Conservation (phyloP, 2,888 invertebrate genomes). For the Zaprionus obscuricornis region DNA sequence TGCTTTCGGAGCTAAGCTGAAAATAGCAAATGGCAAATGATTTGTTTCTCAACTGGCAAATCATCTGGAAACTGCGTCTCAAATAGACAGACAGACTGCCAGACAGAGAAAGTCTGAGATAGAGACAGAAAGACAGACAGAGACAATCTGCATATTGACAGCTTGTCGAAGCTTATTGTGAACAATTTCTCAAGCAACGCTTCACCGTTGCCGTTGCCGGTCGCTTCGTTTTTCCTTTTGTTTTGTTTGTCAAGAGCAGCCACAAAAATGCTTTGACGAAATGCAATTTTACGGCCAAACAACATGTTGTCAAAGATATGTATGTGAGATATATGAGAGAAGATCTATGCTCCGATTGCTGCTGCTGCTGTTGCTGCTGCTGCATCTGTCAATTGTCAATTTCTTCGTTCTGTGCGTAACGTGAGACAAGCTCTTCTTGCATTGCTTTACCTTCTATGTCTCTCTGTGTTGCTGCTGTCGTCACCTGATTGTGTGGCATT, state of each 20-base stretch:
- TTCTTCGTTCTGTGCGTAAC: too few relatives aligned
- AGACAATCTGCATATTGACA: conserved; percentile 78
- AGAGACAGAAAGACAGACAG: too few relatives aligned
- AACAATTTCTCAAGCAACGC: conserved; percentile 50
- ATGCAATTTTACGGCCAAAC: conserved; percentile 69
- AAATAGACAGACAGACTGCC: too few relatives aligned
- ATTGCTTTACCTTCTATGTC: too few relatives aligned
- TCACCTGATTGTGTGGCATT: conserved; percentile 70
- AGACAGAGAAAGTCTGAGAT: too few relatives aligned
- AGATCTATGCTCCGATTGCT: conserved; percentile 15
- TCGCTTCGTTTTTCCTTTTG: conserved; percentile 46
- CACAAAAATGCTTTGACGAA: conserved; percentile 73
- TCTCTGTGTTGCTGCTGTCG: conserved; percentile 52
- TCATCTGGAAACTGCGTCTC: too few relatives aligned
- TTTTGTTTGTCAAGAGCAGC: conserved; percentile 67
- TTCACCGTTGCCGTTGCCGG: too few relatives aligned
- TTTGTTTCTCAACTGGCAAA: too few relatives aligned
- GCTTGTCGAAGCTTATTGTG: conserved; percentile 68
- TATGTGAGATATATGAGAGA: conserved; percentile 15
- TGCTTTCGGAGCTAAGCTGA: too few relatives aligned
- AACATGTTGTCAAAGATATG: too few relatives aligned
- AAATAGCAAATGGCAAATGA: too few relatives aligned
- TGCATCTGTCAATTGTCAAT: conserved; percentile 78
- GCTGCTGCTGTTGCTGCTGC: conserved; percentile 30
- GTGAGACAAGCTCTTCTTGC: too few relatives aligned